Percentiles rank a stretch among this genome's conserved stretches.
Conservation (phyloP, 1,140 invertebrate species). For the Harlomillsia oculata region DNA sequence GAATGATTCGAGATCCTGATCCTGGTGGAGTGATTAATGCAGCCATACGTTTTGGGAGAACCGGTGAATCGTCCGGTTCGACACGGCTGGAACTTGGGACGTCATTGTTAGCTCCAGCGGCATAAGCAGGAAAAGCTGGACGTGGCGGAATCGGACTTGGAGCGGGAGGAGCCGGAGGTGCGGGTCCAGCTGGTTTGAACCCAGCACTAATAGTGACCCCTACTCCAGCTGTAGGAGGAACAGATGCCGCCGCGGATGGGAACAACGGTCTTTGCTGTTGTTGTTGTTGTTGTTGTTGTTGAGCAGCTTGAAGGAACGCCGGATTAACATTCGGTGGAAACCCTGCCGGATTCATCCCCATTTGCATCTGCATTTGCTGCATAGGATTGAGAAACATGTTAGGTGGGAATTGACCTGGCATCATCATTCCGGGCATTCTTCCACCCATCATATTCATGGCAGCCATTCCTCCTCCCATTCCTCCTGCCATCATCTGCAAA, state of each 20-base stretch:
- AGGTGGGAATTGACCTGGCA: slow-evolving; percentile 40
- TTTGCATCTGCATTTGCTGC: slow-evolving; percentile 39
- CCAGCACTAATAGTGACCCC: slow-evolving; percentile 10
- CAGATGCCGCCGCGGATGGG: slow-evolving; percentile 21
- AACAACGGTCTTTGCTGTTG: slow-evolving; percentile 34
- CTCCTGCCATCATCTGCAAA: slow-evolving; percentile 40
- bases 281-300: slow-evolving; percentile 33
- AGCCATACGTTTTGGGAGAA: no score
- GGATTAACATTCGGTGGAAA: slow-evolving; percentile 41
- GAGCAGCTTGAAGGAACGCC: slow-evolving; percentile 1
- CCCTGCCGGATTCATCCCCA: slow-evolving; percentile 48
- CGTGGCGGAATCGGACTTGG: slow-evolving; percentile 66
- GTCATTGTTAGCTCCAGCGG: no score
- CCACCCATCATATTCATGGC: slow-evolving; percentile 14
- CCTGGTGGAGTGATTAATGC: slow-evolving; percentile 48
- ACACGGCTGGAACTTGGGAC: no score
- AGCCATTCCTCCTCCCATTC: slow-evolving; percentile 15
- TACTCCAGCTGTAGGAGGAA: slow-evolving; percentile 52
- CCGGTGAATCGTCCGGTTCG: no score
- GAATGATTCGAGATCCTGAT: slow-evolving; percentile 80
- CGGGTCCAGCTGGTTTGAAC: slow-evolving; percentile 30
- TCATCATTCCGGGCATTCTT: slow-evolving; percentile 46
- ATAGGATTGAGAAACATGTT: slow-evolving; percentile 41
- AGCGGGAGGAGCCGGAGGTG: slow-evolving; percentile 47
- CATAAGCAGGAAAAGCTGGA: no score